These are phyloP conservation scores for Peromyscus polionotus DNA, from an alignment of 2,113 vertebrate genomes.

Conservation along the genomic window DNA sequence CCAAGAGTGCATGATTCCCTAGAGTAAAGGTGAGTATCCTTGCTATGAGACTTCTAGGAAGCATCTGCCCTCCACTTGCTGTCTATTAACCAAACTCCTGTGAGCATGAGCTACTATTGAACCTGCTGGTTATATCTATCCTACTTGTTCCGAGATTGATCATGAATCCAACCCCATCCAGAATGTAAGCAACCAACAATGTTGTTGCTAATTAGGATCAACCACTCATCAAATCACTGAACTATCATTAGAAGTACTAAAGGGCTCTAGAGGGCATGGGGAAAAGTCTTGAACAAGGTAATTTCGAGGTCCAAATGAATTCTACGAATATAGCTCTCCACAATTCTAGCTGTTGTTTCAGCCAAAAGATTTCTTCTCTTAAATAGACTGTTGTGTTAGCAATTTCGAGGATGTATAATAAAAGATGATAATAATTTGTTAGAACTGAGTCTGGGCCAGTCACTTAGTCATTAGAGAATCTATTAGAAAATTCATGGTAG, in stretches of 20 bases:
- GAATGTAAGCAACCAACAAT: not conserved
- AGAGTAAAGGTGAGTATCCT: not conserved
- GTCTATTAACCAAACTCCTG: not conserved
- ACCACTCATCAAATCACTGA: not conserved
- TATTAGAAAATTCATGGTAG: constrained; percentile 46
- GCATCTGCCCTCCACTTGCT: not conserved
- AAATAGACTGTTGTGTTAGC: not conserved
- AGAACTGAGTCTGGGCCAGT: not conserved
- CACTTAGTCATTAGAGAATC: constrained; percentile 53
- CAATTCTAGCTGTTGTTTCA: not conserved
- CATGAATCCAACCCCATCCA: not conserved
- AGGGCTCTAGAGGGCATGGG: not conserved
- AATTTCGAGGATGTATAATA: not conserved
- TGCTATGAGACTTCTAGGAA: not conserved
- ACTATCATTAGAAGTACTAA: not conserved
- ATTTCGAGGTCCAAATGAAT: not conserved
- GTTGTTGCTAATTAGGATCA: not conserved
- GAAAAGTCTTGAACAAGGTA: not conserved
- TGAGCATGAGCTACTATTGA: not conserved
- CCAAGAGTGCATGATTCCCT: not conserved
- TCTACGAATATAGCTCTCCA: not conserved
- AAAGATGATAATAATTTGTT: constrained; percentile 12
- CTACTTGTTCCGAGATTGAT: not conserved
- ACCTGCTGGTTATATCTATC: not conserved
- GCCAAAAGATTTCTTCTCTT: not conserved